phyloP scores from a whole-genome alignment of 2,888 invertebrate species.

The Machimus atricapillus region DNA sequence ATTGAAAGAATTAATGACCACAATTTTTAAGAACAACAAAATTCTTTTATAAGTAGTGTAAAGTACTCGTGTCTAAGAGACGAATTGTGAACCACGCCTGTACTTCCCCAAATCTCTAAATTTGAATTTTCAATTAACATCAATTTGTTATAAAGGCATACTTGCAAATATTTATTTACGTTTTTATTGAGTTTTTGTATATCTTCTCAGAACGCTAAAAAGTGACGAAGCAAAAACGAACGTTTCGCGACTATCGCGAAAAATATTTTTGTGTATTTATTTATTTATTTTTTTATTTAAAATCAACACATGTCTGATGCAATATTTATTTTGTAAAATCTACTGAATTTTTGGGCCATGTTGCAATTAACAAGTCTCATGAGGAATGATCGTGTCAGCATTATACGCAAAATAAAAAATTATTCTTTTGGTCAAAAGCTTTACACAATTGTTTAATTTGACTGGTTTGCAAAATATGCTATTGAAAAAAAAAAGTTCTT shows the following conservation, averaged over 20 bases:
- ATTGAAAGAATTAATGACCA: background rate
- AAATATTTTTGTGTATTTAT: background rate
- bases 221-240: background rate
- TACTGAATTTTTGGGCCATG: background rate
- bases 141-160: background rate
- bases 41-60: background rate
- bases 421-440: background rate
- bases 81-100: background rate
- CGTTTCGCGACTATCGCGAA: background rate
- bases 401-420: background rate
- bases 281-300: background rate
- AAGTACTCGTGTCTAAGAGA: background rate
- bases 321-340: background rate
- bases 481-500: too few relatives aligned
- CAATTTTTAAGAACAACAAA: background rate
- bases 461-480: too few relatives aligned
- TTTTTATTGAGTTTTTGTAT: background rate
- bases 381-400: background rate
- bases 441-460: too few relatives aligned
- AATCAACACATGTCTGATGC: background rate
- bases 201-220: background rate
- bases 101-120: background rate
- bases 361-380: background rate
- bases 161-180: background rate
- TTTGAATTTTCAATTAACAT: background rate